phyloP scores from a whole-genome alignment of 2,888 invertebrate species.

The Oasisia sp. region DNA sequence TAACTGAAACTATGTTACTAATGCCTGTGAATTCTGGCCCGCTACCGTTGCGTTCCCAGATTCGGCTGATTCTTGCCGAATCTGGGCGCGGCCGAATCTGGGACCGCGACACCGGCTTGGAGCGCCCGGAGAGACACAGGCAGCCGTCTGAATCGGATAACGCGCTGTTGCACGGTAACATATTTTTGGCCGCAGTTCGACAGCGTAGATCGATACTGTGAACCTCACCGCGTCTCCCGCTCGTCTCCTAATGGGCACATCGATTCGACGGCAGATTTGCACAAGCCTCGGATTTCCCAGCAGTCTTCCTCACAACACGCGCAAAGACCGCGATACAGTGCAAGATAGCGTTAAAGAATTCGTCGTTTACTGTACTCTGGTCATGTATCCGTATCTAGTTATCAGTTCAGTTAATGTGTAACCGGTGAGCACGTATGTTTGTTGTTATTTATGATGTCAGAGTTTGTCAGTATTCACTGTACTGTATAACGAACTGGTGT shows the following conservation, averaged over 20 bases:
- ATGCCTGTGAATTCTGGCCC: too few species aligned
- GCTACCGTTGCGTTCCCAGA: too few species aligned
- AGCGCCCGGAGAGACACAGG: background rate
- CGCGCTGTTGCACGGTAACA: background rate
- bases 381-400: background rate
- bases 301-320: background rate
- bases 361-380: background rate
- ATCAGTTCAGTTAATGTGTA: background rate
- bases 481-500: background rate
- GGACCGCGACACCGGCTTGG: background rate
- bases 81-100: too few species aligned
- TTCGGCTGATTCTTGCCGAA: too few species aligned
- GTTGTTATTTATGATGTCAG: background rate
- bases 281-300: background rate
- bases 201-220: background rate
- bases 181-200: background rate
- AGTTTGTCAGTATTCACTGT: background rate
- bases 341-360: background rate
- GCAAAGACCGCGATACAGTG: background rate
- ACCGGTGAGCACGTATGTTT: background rate
- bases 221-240: background rate
- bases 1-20: too few species aligned
- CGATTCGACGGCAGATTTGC: background rate
- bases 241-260: slow-evolving; percentile 1
- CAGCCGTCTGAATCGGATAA: background rate